These are phyloP conservation scores for Vulpes vulpes DNA, from an alignment of 2,113 vertebrate species.

Conservation along the genomic window DNA sequence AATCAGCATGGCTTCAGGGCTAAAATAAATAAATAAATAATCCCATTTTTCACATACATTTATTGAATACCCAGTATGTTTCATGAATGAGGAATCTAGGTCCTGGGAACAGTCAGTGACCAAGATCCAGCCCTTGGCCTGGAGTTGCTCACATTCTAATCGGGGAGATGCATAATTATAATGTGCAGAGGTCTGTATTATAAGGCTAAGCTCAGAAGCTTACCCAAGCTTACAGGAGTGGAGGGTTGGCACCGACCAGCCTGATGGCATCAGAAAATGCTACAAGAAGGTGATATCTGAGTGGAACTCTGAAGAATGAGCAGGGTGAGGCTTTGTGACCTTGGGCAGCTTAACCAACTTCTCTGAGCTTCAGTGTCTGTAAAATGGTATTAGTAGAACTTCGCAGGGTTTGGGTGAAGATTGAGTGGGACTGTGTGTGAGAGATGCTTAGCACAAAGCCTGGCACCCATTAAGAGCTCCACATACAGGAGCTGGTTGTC, in stretches of 20 bases:
- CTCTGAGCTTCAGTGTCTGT: neutral
- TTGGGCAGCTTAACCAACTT: neutral
- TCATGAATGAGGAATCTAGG: neutral
- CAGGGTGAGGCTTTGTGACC: neutral
- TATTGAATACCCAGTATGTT: neutral
- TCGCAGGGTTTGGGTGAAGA: neutral
- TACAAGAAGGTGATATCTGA: accelerated
- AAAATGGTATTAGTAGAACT: neutral
- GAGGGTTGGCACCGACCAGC: neutral
- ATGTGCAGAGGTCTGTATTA: neutral
- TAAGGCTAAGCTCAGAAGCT: neutral
- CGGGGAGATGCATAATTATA: accelerated
- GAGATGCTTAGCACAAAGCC: neutral
- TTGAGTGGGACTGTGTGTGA: neutral
- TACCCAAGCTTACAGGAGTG: too few species aligned
- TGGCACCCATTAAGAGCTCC: neutral
- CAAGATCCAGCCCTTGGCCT: neutral
- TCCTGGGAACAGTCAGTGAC: neutral
- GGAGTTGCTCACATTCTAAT: neutral
- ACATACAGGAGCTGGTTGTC: neutral
- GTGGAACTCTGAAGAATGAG: neutral
- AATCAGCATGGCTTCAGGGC: neutral
- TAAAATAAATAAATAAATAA: neutral
- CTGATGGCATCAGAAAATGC: neutral
- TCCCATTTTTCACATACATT: neutral